Evolutionary conservation across 64 coral and sea anemone species (phyloP), one percentile per base, ranked within the genome.

Genomic region (Orbicella faveolata): DNA sequence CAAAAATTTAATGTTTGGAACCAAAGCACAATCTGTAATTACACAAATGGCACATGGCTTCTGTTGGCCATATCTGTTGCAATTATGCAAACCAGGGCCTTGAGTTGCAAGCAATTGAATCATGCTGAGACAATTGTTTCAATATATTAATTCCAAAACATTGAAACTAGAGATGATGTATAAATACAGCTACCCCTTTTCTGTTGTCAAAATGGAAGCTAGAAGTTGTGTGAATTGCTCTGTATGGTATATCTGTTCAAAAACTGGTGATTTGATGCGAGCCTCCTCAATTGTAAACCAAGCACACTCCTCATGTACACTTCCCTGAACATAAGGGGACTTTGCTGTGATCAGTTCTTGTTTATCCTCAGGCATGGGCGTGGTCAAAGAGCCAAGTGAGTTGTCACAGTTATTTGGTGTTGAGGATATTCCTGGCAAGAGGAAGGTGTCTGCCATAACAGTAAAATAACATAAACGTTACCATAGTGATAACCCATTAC

Each of bases 211-310:
- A 72, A 85, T 51, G 4, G 82, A 83, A 41, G 63, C 68, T 41
- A 99, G 63, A 6, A 95, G 65, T 81, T 95, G 44, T 33, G 35
- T 54, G 69, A 99, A 99, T 70, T 95, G 78, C 1, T 94, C 12
- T 14, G 83, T 96, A 15, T 86, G 61, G 36, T 82, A 93, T 87
- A 99, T 94, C 57, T 93, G 73, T 34, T 88, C 75, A 89, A 99
- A 99, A 30, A 91, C 62, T 20, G 93, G 91, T 14, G 97, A 99
- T 20, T 90, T 99, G 18, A 87, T 67, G 17, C 77, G 41, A 25
- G 97, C 97, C n/a, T 96, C 89, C 7, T 99, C 91, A 12, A 99
- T 59, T 33, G 52, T 57, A 66, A 95, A 96, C 97, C 97, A 99
- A 9, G 87, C 70, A 73, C 97, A 99, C 64, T 99, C 97, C 70